phyloP scores from a whole-genome alignment of 2,113 vertebrate species.

The rat (Rattus norvegicus) region DNA sequence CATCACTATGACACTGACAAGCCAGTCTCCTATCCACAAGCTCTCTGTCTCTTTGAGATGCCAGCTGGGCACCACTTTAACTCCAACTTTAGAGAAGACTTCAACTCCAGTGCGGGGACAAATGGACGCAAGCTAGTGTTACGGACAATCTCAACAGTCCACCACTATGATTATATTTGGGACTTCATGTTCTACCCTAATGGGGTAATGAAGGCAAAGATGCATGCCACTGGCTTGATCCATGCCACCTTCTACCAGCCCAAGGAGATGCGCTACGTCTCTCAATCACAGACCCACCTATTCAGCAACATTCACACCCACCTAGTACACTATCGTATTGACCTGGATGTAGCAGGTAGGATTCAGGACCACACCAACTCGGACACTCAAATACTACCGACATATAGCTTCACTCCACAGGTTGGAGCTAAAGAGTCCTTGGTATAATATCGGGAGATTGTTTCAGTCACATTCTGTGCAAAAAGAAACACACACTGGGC shows the following conservation, averaged over 20 bases:
- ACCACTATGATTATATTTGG: slow-evolving; percentile 92
- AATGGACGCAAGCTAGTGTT: slow-evolving; percentile 92
- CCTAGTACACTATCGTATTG: slow-evolving; percentile 95
- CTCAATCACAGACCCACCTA: slow-evolving; percentile 90
- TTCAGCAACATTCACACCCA: slow-evolving; percentile 97
- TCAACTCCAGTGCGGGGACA: slow-evolving; percentile 92
- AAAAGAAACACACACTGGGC: no score
- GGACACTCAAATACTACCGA: accelerated
- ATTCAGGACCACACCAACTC: background rate
- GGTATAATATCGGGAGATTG: background rate
- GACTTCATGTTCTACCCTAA: slow-evolving; percentile 95
- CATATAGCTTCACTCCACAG: background rate
- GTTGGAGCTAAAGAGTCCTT: accelerated
- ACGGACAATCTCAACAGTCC: slow-evolving; percentile 94
- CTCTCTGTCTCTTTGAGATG: slow-evolving; percentile 96
- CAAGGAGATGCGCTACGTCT: slow-evolving; percentile 89
- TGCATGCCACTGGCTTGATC: slow-evolving; percentile 92
- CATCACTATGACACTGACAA: slow-evolving; percentile 91
- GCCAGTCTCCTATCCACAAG: slow-evolving; percentile 85
- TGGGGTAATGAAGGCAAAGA: slow-evolving; percentile 86
- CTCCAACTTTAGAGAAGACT: slow-evolving; percentile 88
- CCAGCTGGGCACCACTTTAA: slow-evolving; percentile 94
- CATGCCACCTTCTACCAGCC: slow-evolving; percentile 94
- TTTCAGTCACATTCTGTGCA: background rate
- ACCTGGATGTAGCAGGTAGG: slow-evolving; percentile 95